Percentiles rank a stretch among this genome's conserved stretches.
phyloP scores from a whole-genome alignment of 2,888 invertebrate species.

The Lasiommata megera region DNA sequence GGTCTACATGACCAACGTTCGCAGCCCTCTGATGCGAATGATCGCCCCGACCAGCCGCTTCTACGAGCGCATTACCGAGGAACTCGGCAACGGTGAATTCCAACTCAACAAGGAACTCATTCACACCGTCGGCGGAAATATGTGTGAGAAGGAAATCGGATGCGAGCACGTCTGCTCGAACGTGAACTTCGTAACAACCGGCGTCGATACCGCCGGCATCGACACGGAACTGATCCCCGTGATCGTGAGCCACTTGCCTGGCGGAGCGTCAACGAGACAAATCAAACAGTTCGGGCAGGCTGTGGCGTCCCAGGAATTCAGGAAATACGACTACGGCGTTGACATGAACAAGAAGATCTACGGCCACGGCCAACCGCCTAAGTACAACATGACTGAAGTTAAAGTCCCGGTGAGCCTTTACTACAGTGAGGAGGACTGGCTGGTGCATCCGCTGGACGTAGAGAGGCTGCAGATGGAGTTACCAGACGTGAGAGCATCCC shows the following conservation, averaged over 20 bases:
- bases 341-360: slow-evolving; percentile 61
- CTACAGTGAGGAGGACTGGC: slow-evolving; percentile 83
- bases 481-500: slow-evolving; percentile 76
- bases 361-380: slow-evolving; percentile 55
- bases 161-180: slow-evolving; percentile 81
- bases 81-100: slow-evolving; percentile 58
- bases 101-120: slow-evolving; percentile 52
- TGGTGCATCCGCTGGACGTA: slow-evolving; percentile 83
- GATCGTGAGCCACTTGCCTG: slow-evolving; percentile 77
- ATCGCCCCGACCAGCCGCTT: slow-evolving; percentile 58
- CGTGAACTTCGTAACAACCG: slow-evolving; percentile 82
- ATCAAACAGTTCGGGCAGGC: slow-evolving; percentile 81
- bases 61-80: slow-evolving; percentile 43
- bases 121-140: slow-evolving; percentile 54
- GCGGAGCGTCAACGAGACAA: slow-evolving; percentile 79
- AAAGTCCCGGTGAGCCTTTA: slow-evolving; percentile 62
- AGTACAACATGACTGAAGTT: slow-evolving; percentile 63
- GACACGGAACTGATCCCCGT: slow-evolving; percentile 77
- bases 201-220: slow-evolving; percentile 79
- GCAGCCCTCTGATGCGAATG: slow-evolving; percentile 69
- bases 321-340: slow-evolving; percentile 62
- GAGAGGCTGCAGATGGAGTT: slow-evolving; percentile 76
- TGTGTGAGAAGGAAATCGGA: slow-evolving; percentile 58
- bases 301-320: slow-evolving; percentile 56
- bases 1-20: slow-evolving; percentile 66